phyloP scores from a whole-genome alignment of 2,113 vertebrate species.

The Ahaetulla prasina region DNA sequence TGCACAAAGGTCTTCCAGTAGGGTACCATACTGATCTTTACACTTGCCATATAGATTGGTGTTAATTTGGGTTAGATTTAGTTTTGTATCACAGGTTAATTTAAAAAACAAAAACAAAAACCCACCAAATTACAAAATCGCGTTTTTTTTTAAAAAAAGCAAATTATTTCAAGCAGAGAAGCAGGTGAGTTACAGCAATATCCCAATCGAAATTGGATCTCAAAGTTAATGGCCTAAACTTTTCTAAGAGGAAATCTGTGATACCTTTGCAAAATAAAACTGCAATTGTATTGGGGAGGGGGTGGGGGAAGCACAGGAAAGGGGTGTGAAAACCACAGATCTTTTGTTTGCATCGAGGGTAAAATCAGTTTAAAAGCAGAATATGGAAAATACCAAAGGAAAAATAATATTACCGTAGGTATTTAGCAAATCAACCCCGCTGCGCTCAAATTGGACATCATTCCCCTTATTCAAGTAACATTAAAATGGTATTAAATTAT shows the following conservation, averaged over 20 bases:
- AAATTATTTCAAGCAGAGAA: constrained; percentile 69
- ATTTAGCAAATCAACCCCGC: constrained; percentile 58
- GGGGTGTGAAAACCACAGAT: constrained; percentile 43
- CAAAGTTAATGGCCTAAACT: constrained; percentile 47
- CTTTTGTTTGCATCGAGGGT: constrained; percentile 39
- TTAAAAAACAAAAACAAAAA: constrained; percentile 30
- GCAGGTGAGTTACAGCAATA: constrained; percentile 63
- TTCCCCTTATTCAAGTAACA: constrained; percentile 48
- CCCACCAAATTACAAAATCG: constrained; percentile 35
- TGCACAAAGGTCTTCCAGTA: constrained; percentile 54
- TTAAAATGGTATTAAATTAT: constrained; percentile 53
- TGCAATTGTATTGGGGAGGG: constrained; percentile 34
- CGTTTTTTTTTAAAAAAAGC: constrained; percentile 38
- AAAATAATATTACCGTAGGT: constrained; percentile 48
- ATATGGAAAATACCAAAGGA: constrained; percentile 20
- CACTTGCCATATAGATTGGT: constrained; percentile 75
- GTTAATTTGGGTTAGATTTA: constrained; percentile 75
- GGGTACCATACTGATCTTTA: constrained; percentile 79
- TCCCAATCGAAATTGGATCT: constrained; percentile 57
- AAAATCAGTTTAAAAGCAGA: constrained; percentile 38
- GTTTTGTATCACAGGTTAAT: constrained; percentile 73
- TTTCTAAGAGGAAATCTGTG: constrained; percentile 60
- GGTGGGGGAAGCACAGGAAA: constrained; percentile 48
- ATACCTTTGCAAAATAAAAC: constrained; percentile 57
- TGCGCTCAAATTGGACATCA: constrained; percentile 9